phyloP scores from a whole-genome alignment of 2,797 vertebrate genomes.

The Eulemur rubriventer region DNA sequence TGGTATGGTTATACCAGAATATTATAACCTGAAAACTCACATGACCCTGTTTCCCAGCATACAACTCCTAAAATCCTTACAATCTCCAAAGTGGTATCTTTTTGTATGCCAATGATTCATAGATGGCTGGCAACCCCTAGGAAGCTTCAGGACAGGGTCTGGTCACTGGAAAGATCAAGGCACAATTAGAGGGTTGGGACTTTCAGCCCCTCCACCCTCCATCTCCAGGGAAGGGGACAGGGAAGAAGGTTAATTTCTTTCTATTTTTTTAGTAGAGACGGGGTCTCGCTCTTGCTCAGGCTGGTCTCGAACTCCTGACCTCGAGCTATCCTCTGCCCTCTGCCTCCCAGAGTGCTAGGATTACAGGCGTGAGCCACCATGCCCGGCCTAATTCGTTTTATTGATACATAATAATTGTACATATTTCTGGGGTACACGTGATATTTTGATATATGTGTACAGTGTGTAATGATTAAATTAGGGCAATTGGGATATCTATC shows the following conservation, averaged over 20 bases:
- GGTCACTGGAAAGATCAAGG: background rate
- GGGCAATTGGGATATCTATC: background rate
- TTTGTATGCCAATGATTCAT: background rate
- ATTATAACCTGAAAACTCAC: conserved; percentile 7
- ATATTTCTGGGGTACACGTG: background rate
- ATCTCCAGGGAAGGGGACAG: no score
- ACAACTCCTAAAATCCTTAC: background rate
- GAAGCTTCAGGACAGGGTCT: background rate
- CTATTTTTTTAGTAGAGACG: no score
- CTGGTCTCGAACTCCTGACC: no score
- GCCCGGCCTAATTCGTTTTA: background rate
- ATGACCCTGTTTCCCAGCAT: background rate
- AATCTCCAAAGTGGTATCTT: background rate
- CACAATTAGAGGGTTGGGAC: background rate
- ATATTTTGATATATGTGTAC: background rate
- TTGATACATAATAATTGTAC: background rate
- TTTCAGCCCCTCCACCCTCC: background rate
- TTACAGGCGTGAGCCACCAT: no score
- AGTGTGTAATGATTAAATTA: background rate
- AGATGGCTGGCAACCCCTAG: background rate
- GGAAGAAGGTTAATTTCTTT: background rate
- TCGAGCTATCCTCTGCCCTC: no score
- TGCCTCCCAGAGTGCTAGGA: no score
- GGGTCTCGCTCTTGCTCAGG: no score
- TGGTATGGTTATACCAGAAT: background rate